Conservation (phyloP, 2,888 invertebrate species). For the Xestia ashworthii region DNA sequence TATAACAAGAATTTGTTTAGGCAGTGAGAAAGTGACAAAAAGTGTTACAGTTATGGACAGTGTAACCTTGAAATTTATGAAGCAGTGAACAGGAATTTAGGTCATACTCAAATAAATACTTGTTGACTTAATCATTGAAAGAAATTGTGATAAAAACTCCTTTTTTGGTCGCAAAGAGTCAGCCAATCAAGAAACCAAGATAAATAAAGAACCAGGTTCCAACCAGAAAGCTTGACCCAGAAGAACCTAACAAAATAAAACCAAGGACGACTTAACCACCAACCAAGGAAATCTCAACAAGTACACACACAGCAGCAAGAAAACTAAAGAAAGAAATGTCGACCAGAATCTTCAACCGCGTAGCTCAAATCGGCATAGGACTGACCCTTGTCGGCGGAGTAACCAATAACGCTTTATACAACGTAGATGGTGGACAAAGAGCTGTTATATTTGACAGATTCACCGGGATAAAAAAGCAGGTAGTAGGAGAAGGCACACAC, state of each 20-base stretch:
- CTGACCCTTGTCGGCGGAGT: constrained; percentile 47
- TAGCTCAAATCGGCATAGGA: constrained; percentile 60
- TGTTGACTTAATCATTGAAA: not conserved
- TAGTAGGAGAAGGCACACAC: constrained; percentile 98
- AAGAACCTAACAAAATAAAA: not conserved
- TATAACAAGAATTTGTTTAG: not conserved
- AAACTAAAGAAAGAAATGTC: constrained; percentile 37
- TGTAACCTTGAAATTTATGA: not conserved
- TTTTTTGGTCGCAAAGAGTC: not conserved
- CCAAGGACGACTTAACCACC: too few relatives aligned
- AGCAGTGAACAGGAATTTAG: not conserved
- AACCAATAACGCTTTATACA: constrained; percentile 57
- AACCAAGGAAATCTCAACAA: not conserved
- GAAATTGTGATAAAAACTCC: not conserved
- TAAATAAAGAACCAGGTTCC: not conserved
- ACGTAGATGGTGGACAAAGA: constrained; percentile 92
- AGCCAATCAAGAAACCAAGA: not conserved
- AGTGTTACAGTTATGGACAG: constrained; percentile 13
- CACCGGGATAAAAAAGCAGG: constrained; percentile 95
- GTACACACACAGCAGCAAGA: not conserved
- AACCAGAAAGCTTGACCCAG: not conserved
- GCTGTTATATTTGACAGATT: constrained; percentile 99
- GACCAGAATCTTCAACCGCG: constrained; percentile 43
- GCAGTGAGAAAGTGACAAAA: not conserved
- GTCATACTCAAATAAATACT: not conserved